phyloP scores from a whole-genome alignment of 1,140 invertebrate genomes.

The Dufourea novaeangliae region DNA sequence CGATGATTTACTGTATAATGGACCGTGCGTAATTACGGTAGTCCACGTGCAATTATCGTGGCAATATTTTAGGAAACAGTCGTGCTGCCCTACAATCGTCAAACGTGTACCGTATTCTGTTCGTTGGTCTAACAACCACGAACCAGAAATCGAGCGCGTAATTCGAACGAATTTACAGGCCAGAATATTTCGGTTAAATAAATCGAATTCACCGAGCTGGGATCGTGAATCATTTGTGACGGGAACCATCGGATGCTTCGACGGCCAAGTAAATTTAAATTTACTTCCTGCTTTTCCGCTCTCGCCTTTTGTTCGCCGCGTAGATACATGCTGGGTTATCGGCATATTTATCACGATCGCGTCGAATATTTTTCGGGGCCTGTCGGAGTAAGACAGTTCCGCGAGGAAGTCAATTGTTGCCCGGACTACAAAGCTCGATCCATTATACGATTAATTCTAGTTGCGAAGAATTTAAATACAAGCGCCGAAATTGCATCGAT shows the following conservation, averaged over 20 bases:
- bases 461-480: not conserved
- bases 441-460: not conserved
- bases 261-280: not conserved
- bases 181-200: not conserved
- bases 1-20: no score
- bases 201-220: not conserved
- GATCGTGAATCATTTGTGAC: conserved; percentile 34
- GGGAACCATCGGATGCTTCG: conserved; percentile 6
- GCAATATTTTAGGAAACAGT: conserved; percentile 4
- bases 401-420: not conserved
- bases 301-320: not conserved
- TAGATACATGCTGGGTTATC: not conserved
- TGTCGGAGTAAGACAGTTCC: no score
- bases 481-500: not conserved
- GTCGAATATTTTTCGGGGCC: conserved; percentile 1
- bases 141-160: not conserved
- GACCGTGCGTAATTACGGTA: no score
- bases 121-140: no score
- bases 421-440: not conserved
- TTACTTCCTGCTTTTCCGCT: conserved; percentile 15
- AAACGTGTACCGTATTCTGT: no score
- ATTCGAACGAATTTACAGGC: not conserved
- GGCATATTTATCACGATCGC: conserved; percentile 17
- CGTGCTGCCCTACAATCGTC: not conserved
- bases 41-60: no score